These are phyloP conservation scores for Cardiocondyla obscurior DNA, from an alignment of 1,140 invertebrate species.

Conservation along the genomic window DNA sequence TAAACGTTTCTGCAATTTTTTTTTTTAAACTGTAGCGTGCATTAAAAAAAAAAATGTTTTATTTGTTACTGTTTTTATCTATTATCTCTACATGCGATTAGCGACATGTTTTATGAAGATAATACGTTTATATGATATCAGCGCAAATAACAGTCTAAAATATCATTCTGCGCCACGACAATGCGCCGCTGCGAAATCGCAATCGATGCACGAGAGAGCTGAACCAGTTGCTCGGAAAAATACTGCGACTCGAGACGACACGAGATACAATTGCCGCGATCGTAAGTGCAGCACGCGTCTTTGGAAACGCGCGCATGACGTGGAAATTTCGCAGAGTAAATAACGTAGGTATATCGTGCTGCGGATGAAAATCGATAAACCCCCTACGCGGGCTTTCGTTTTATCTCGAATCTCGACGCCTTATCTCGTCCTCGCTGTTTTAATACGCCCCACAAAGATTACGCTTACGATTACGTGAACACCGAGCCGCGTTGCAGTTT, in stretches of 20 bases:
- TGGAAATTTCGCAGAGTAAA: conserved; percentile 2
- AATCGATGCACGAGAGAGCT: too few species aligned
- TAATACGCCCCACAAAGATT: conserved; percentile 3
- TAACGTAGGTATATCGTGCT: background rate
- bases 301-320: conserved; percentile 5
- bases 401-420: background rate
- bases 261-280: background rate
- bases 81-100: background rate
- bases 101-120: background rate
- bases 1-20: too few species aligned
- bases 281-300: background rate
- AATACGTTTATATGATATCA: background rate
- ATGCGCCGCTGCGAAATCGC: background rate
- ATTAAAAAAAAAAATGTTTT: too few species aligned
- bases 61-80: background rate
- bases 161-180: background rate
- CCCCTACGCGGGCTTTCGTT: background rate
- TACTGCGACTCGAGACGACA: background rate
- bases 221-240: background rate
- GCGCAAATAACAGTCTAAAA: background rate
- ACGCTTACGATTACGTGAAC: background rate
- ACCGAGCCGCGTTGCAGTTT: background rate
- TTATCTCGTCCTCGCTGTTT: conserved; percentile 17
- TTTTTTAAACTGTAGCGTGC: background rate
- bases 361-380: conserved; percentile 14